Evolutionary conservation across 2,113 vertebrate species (phyloP), one percentile per base, ranked within the genome.

Genomic region (Larimichthys crocea): DNA sequence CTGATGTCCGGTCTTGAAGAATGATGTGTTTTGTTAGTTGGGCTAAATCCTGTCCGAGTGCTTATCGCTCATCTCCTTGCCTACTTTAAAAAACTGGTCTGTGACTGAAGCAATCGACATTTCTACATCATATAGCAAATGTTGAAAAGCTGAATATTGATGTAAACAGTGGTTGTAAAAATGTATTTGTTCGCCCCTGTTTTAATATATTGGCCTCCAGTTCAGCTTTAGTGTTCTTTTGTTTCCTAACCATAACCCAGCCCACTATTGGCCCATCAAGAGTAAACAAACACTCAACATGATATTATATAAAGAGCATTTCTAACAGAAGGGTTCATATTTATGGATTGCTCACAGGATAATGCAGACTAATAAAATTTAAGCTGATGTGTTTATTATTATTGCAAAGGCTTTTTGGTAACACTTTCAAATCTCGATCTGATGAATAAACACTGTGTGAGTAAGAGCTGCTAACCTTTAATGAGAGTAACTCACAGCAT

Each of bases 191-290:
- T 78, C 20, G 10, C 12, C 48, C 20, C 5, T 2, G 4, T 75
- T 86, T 10, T 55, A 17, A 8, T 42, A 35, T 61, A 63, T 63
- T 61, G 52, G 24, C 66, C 61, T 44, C 8, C 11, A 62, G 29
- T 83, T 85, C 10, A 62, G 62, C 73, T 77, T 71, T 31, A 48
- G 19, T 67, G 19, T 52, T 69, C 14, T 44, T 74, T 68, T 64
- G 42, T 73, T 57, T 55, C 57, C 62, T 57, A 80, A 20, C 16
- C 35, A 57, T 66, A 60, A 74, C 3, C 75, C 29, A 19, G 3
- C 52, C 17, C 22, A 65, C 22, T 7, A 14, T 4, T 56, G 35
- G 52, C 20, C 40, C 8, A 60, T 66, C 10, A 6, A 64, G 16
- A 40, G 46, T 17, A 66, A 66, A 26, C 19, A 70, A 20, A 75